phyloP scores from a whole-genome alignment of 37 sponge, comb jelly and placozoan species.

The Eunapius fragilis region DNA sequence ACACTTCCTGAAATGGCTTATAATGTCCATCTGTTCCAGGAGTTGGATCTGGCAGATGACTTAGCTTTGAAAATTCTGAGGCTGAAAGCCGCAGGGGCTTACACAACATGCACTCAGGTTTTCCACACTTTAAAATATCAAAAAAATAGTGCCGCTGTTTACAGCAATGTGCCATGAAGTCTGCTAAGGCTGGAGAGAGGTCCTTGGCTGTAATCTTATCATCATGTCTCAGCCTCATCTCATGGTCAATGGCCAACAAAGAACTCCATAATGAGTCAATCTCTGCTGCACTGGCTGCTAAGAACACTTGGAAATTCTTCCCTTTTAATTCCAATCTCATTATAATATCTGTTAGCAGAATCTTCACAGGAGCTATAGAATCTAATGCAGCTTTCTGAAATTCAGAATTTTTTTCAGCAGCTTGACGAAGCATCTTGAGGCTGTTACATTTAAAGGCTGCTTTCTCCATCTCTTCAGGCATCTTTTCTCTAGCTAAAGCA shows the following conservation, averaged over 20 bases:
- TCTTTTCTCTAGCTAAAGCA: slow-evolving; percentile 1
- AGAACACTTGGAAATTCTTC: slow-evolving; percentile 4
- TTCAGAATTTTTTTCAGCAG: background rate
- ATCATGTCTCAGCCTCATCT: background rate
- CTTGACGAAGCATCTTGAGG: slow-evolving; percentile 40
- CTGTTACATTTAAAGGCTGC: background rate
- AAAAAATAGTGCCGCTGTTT: background rate
- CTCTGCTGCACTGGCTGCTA: slow-evolving; percentile 13
- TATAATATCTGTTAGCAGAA: slow-evolving; percentile 16
- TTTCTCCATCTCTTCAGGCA: slow-evolving; percentile 26
- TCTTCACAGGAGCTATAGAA: slow-evolving; percentile 29
- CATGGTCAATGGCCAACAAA: slow-evolving; percentile 1
- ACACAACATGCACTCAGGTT: too few species aligned
- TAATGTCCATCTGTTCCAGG: too few species aligned
- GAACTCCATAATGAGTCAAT: slow-evolving; percentile 10
- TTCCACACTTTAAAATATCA: too few species aligned
- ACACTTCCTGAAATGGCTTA: too few species aligned
- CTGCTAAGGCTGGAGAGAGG: background rate
- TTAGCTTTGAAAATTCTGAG: too few species aligned
- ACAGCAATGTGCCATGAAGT: slow-evolving; percentile 41
- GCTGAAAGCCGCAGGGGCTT: too few species aligned
- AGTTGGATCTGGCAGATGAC: too few species aligned
- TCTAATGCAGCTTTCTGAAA: background rate
- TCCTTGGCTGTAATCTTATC: slow-evolving; percentile 7
- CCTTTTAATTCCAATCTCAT: slow-evolving; percentile 31